phyloP scores from a whole-genome alignment of 2,113 vertebrate species.

The Zapornia atra region DNA sequence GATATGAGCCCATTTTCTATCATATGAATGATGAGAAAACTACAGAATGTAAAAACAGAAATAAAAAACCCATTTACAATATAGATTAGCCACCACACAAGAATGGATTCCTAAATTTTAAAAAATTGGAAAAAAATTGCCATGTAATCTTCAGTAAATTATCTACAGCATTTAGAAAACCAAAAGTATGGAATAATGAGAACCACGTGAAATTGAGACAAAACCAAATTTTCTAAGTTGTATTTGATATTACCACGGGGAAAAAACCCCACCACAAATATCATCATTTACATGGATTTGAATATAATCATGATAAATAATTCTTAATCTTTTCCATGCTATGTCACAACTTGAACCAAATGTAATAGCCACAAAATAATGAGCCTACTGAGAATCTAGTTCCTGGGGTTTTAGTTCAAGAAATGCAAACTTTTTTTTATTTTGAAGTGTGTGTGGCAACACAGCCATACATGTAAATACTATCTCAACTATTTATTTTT shows the following conservation, averaged over 20 bases:
- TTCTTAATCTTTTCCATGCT: background rate
- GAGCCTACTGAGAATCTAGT: background rate
- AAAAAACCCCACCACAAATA: background rate
- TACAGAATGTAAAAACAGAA: constrained; percentile 73
- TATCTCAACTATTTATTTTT: background rate
- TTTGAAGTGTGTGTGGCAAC: background rate
- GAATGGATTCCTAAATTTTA: background rate
- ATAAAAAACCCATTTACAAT: background rate
- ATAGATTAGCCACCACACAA: background rate
- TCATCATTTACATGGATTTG: background rate
- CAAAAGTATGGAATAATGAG: background rate
- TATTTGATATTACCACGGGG: background rate
- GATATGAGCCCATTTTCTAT: constrained; percentile 96
- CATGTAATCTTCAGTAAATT: background rate
- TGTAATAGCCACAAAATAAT: background rate
- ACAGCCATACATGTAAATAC: background rate
- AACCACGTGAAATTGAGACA: background rate
- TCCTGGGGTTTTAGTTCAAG: background rate
- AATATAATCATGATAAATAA: background rate
- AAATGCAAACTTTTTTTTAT: background rate
- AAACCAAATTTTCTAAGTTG: background rate
- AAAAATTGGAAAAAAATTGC: background rate
- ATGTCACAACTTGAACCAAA: background rate
- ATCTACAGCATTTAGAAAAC: background rate
- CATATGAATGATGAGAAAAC: constrained; percentile 86